These are phyloP conservation scores for Etheostoma nigrum DNA, from an alignment of 2,797 vertebrate species.

Conservation along the genomic window DNA sequence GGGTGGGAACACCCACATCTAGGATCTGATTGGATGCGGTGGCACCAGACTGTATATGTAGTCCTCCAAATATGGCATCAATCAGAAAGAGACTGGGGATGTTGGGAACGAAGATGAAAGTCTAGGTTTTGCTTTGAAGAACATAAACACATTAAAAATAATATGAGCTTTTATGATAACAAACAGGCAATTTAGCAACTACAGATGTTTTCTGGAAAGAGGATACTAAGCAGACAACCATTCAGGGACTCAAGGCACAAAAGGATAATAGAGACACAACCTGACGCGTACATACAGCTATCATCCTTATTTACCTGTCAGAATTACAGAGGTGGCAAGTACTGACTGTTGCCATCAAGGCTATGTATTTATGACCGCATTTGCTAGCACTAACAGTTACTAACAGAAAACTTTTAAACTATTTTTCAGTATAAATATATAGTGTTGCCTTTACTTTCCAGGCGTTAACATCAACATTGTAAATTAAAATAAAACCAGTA, in stretches of 20 bases:
- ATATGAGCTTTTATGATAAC: conserved; percentile 49
- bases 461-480: neutral
- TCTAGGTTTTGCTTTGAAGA: conserved; percentile 57
- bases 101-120: conserved; percentile 66
- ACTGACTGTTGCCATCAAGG: neutral
- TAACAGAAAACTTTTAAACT: neutral
- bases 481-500: neutral
- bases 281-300: neutral
- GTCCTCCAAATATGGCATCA: conserved; percentile 33
- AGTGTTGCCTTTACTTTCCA: neutral
- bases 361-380: neutral
- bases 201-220: conserved; percentile 31
- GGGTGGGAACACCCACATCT: conserved; percentile 41
- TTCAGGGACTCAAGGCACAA: conserved; percentile 20
- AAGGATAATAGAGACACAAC: conserved; percentile 6
- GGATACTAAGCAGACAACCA: conserved; percentile 39
- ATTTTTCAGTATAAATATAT: neutral
- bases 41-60: conserved; percentile 35
- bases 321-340: conserved; percentile 7
- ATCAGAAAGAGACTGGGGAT: conserved; percentile 51
- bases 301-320: conserved; percentile 5
- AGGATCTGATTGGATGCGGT: conserved; percentile 61
- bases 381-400: neutral
- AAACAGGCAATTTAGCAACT: conserved; percentile 28
- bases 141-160: conserved; percentile 36